Conservation (phyloP, 2,797 vertebrate species). For the Cottoperca gobio region DNA sequence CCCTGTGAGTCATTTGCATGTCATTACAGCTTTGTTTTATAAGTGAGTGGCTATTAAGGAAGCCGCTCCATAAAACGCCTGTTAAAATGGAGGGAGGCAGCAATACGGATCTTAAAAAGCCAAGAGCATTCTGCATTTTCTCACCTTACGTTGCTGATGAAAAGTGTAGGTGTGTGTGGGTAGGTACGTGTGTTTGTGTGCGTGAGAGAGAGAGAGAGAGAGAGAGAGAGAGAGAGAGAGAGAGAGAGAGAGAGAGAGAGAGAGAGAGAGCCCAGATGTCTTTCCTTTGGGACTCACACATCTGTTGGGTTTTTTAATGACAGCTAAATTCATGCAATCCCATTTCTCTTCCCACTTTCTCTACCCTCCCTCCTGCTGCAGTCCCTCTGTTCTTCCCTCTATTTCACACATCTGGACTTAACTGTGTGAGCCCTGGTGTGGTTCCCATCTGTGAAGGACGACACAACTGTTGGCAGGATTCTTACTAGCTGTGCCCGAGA, state of each 20-base stretch:
- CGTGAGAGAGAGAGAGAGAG: constrained; percentile 10
- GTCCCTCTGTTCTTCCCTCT: constrained; percentile 75
- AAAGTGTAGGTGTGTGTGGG: constrained; percentile 49
- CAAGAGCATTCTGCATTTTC: constrained; percentile 75
- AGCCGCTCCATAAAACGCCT: constrained; percentile 83
- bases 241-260: background rate
- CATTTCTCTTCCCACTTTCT: constrained; percentile 84
- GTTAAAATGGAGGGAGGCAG: constrained; percentile 82
- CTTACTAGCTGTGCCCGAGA: constrained; percentile 32
- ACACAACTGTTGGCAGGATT: constrained; percentile 77
- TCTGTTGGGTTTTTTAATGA: constrained; percentile 91
- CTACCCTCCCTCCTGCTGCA: constrained; percentile 67
- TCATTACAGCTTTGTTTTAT: constrained; percentile 87
- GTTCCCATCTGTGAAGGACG: constrained; percentile 87
- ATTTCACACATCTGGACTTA: constrained; percentile 84
- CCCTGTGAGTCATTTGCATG: constrained; percentile 85
- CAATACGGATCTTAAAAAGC: constrained; percentile 82
- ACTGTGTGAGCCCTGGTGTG: constrained; percentile 78
- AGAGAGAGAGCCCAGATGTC: constrained; percentile 85
- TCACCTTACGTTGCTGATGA: constrained; percentile 71
- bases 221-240: constrained; percentile 38
- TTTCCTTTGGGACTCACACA: constrained; percentile 91
- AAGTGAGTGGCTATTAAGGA: constrained; percentile 85
- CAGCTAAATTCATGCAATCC: constrained; percentile 88
- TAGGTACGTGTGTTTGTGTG: constrained; percentile 27